Conservation (phyloP, 2,888 invertebrate genomes). For the Dolichomitus sp. region DNA sequence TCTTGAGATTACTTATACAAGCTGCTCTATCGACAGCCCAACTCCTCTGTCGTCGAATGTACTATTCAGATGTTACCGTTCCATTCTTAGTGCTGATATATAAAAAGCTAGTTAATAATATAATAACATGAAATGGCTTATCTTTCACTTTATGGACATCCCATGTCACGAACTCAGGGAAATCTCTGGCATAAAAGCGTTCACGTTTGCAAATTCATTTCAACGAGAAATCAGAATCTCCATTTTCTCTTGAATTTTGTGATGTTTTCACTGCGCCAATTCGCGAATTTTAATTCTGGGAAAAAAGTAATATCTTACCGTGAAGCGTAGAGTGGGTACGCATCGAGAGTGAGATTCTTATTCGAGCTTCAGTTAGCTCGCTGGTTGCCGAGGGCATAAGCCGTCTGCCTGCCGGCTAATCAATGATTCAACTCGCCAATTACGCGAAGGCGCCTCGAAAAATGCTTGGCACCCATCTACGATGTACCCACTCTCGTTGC, state of each 20-base stretch:
- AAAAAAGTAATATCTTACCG: constrained; percentile 43
- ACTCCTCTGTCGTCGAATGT: too few species aligned
- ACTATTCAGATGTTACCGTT: too few species aligned
- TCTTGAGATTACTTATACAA: too few species aligned
- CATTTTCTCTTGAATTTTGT: neutral
- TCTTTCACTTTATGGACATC: neutral
- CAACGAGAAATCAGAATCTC: neutral
- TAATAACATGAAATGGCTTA: neutral
- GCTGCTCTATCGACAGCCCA: too few species aligned
- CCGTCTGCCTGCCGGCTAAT: constrained; percentile 80
- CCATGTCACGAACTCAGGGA: neutral
- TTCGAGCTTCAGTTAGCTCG: constrained; percentile 47
- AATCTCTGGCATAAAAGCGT: neutral
- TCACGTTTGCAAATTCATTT: neutral
- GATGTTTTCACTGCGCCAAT: constrained; percentile 11
- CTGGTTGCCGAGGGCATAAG: constrained; percentile 57
- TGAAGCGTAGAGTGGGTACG: constrained; percentile 9
- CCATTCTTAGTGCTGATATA: neutral
- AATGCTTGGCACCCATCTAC: constrained; percentile 68
- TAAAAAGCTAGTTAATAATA: neutral
- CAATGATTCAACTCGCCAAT: constrained; percentile 84
- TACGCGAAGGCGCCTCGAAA: constrained; percentile 81
- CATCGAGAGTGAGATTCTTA: constrained; percentile 46
- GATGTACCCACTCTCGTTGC: constrained; percentile 49
- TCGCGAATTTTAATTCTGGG: constrained; percentile 26